Evolutionary conservation across 1,140 invertebrate species (phyloP).

Genomic region (Whitmania pigra): DNA sequence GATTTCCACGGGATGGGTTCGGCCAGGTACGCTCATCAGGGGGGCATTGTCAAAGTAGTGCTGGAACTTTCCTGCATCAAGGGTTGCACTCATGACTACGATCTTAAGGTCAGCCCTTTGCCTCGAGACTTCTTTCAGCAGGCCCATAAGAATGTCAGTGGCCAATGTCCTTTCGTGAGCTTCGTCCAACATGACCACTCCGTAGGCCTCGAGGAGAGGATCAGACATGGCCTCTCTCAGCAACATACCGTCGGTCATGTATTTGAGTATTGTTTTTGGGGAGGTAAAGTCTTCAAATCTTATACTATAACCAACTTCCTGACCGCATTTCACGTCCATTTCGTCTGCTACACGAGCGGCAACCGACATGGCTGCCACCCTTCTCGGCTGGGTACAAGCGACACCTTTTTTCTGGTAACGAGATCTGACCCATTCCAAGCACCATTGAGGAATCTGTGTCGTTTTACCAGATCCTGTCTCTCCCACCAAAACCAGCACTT

Average conservation of each 20-base stretch:
- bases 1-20: conserved; percentile 93
- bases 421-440: conserved; percentile 67
- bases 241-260: conserved; percentile 99
- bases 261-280: conserved; percentile 74
- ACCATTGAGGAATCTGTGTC: conserved; percentile 74
- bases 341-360: conserved; percentile 95
- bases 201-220: conserved; percentile 89
- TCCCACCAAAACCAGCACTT: conserved; percentile 83
- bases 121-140: conserved; percentile 90
- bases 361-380: conserved; percentile 98
- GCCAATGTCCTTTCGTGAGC: conserved; percentile 96
- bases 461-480: conserved; percentile 92
- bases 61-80: conserved; percentile 99
- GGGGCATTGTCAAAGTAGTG: conserved; percentile 97
- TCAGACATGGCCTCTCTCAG: conserved; percentile 97
- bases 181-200: conserved; percentile 87
- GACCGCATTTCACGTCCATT: conserved; percentile 91
- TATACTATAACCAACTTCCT: conserved; percentile 98
- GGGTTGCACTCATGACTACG: conserved; percentile 96
- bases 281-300: conserved; percentile 98
- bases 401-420: conserved; percentile 61
- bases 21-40: conserved; percentile 91
- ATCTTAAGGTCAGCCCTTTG: conserved; percentile 87
- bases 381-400: conserved; percentile 88
- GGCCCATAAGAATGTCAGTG: conserved; percentile 95